Conservation (phyloP, 2,113 vertebrate genomes). For the Cairina moschata region DNA sequence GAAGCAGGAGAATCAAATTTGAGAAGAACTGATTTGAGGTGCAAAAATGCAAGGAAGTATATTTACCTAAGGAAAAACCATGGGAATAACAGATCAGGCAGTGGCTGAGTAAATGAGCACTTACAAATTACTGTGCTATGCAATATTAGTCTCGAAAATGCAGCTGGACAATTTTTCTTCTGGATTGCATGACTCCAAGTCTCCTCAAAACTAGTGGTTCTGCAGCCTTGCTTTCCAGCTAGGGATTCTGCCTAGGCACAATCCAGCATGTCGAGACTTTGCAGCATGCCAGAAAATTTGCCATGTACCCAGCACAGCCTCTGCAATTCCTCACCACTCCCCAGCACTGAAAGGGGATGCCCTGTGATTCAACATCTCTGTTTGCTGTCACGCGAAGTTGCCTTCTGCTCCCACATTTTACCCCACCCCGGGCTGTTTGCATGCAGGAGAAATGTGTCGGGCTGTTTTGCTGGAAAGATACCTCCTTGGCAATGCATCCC, state of each 20-base stretch:
- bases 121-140: not conserved
- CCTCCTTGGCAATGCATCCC: not conserved
- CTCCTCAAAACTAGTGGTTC: not conserved
- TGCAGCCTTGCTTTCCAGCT: not conserved
- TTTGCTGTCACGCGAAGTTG: not conserved
- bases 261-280: not conserved
- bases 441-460: accelerated
- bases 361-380: not conserved
- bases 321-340: not conserved
- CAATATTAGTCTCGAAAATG: not conserved
- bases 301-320: not conserved
- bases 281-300: not conserved
- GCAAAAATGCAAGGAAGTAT: not conserved
- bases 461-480: not conserved
- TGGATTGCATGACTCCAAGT: accelerated
- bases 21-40: not conserved
- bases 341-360: not conserved
- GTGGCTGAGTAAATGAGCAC: not conserved
- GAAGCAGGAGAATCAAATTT: not conserved
- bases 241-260: not conserved
- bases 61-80: not conserved
- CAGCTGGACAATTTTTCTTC: accelerated
- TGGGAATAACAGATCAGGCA: not conserved
- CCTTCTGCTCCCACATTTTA: not conserved
- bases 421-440: not conserved